Evolutionary conservation across 92 coral and sea anemone genomes (phyloP), one percentile per base, ranked within the genome.

Genomic region (Bergia sp.): DNA sequence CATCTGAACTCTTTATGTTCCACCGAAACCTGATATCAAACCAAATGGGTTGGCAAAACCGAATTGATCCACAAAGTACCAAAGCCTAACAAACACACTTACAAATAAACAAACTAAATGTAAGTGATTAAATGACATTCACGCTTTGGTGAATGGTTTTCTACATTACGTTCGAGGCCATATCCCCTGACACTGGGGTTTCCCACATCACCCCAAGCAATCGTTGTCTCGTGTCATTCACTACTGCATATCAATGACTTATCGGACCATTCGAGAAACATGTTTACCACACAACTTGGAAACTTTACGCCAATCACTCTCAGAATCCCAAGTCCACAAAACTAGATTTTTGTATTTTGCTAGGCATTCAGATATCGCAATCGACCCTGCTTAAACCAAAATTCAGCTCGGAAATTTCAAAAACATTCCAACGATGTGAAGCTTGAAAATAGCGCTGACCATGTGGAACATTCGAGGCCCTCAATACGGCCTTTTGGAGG

Each of bases 381-480:
- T 71, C 64, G 36, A 45, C 39, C 58, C 58, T 65, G 43, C 67
- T 84, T 36, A 37, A 84, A 16, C 43, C 21, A 71, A 69, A 44
- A 36, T 47, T 79, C n/a, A 37, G 41, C 42, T 37, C 40, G 38
- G 7, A 79, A 79, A 47, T 50, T 84, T 18, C 5, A 43, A 20
- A 84, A 84, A 84, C 75, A 84, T 84, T 84, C 79, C 41, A 84
- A 69, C 43, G 65, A 84, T 84, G 87, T 47, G 79, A 71, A 45
- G 58, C 79, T 72, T 49, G 87, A 44, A 37, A 69, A 84, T 37
- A 65, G 72, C 87, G 77, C 72, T 71, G 12, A 69, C 10, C 66
- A 71, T 47, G 65, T n/a, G 42, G 86, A 84, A 84, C 29, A 50
- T 84, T 45, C 79, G 41, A 42, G 79, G 75, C 23, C 67, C 29